Evolutionary conservation across 2,888 invertebrate species (phyloP), one percentile per base, ranked within the genome.

Genomic region (Hanleya hanleyi): DNA sequence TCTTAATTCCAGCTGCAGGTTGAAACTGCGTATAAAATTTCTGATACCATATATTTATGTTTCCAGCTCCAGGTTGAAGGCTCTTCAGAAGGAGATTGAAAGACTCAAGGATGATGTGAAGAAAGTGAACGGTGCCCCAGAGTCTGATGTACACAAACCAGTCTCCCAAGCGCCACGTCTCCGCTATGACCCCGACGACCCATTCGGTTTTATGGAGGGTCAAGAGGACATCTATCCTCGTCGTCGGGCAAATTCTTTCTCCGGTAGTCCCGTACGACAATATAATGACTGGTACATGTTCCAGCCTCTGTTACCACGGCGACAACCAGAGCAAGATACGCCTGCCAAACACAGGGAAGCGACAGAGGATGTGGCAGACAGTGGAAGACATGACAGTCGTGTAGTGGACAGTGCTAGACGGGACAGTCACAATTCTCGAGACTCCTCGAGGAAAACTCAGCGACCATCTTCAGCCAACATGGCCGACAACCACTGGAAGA

Each of bases 181-280:
- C 3, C 57, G 29, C 4, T 57, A 57, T 26, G 26, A 57, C 37
- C 84, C 84, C 18, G 86, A 86, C 38, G 84, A 86, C 64, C 84
- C 85, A 6, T 79, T 82, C 64, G 85, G 85, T n/a, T 86, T 86
- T 73, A 86, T 86, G 86, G 77, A 83, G 67, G 84, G 84, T 66
- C 29, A 22, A 15, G 29, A 22, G 9, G 26, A 15, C 2, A 26
- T 26, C 4, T 57, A 57, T 26, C 86, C 85, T 7, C 74, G 85
- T 15, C 74, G 85, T n/a, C 80, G 86, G 22, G 86, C 86, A 1
- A 85, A 85, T 70, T 86, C 86, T 0, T 86, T 86, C 67, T 86
- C 85, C 9, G 86, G 86, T 1, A 82, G 81, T 47, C 81, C 80
- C 29, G 82, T 79, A 69, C 71, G 85, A 12, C 82, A 84, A 61